Percentiles rank a stretch among this genome's conserved stretches.
Evolutionary conservation across 37 sponge, comb jelly and placozoan species (phyloP).

Genomic region (Cliona cf. orientalis): DNA sequence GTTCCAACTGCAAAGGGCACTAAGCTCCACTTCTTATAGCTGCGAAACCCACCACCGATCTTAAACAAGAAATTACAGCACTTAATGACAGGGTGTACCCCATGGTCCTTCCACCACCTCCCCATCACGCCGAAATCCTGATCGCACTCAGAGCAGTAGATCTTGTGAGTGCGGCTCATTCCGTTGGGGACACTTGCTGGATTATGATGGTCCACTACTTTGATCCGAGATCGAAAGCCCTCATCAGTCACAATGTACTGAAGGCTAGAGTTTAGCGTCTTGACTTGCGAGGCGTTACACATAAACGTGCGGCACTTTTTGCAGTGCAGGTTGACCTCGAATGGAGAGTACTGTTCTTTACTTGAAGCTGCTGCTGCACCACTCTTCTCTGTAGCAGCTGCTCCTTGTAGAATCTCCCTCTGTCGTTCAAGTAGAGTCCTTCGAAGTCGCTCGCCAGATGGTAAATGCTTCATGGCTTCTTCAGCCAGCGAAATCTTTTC

Average conservation of each 20-base stretch:
- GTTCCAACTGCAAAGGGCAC: constrained; percentile 50
- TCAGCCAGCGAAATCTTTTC: constrained; percentile 31
- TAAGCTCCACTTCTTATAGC: constrained; percentile 51
- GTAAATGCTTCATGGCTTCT: constrained; percentile 10
- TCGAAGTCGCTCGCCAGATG: not conserved
- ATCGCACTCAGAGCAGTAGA: constrained; percentile 47
- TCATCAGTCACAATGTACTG: constrained; percentile 51
- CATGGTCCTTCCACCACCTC: constrained; percentile 27
- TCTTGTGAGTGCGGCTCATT: constrained; percentile 34
- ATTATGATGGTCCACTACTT: constrained; percentile 3
- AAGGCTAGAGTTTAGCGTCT: not conserved
- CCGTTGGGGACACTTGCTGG: constrained; percentile 18
- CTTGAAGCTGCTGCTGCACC: not conserved
- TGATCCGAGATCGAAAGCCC: constrained; percentile 5
- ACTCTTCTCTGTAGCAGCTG: constrained; percentile 4
- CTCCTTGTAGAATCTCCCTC: constrained; percentile 10
- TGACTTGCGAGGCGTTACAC: constrained; percentile 61
- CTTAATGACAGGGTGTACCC: constrained; percentile 52
- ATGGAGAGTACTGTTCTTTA: constrained; percentile 8
- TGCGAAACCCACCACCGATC: not conserved
- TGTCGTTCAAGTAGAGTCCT: constrained; percentile 8
- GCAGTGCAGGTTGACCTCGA: constrained; percentile 42
- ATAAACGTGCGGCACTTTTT: constrained; percentile 44
- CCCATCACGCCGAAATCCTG: constrained; percentile 61
- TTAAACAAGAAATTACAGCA: constrained; percentile 45